Percentiles rank a stretch among this genome's conserved stretches.
Conservation (phyloP, 2,888 invertebrate species). For the Tanypteryx hageni region DNA sequence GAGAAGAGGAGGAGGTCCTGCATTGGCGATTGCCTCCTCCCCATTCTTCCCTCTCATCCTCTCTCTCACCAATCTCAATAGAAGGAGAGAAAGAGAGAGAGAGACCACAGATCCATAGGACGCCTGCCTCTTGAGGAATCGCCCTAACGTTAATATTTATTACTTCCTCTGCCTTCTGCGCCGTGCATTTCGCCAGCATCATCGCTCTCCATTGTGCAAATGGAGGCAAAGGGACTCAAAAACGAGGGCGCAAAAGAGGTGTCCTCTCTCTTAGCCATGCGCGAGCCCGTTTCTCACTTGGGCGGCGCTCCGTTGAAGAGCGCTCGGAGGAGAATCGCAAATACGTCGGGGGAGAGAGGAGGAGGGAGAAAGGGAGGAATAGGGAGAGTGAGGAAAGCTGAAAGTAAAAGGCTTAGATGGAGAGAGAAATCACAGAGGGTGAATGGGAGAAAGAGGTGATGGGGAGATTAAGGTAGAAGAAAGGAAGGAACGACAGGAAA, state of each 20-base stretch:
- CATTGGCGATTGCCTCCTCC: conserved; percentile 31
- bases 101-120: neutral
- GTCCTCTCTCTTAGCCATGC: no score
- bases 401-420: neutral
- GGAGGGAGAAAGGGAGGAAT: neutral
- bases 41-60: neutral
- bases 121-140: conserved; percentile 50
- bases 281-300: no score
- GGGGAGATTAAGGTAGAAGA: no score
- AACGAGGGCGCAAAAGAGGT: neutral
- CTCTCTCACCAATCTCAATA: neutral
- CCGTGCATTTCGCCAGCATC: neutral
- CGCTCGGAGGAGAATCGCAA: no score
- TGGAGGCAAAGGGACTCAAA: conserved; percentile 5
- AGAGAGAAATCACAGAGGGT: no score
- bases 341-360: neutral
- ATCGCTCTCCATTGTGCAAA: neutral
- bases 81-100: neutral
- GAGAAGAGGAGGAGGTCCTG: conserved; percentile 7
- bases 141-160: conserved; percentile 54
- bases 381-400: neutral
- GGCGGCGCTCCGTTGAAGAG: no score
- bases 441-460: no score
- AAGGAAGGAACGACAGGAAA: no score
- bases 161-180: conserved; percentile 43